Evolutionary conservation across 1,140 invertebrate species (phyloP), one percentile per base, ranked within the genome.

Genomic region (Leptinotarsa defecta): DNA sequence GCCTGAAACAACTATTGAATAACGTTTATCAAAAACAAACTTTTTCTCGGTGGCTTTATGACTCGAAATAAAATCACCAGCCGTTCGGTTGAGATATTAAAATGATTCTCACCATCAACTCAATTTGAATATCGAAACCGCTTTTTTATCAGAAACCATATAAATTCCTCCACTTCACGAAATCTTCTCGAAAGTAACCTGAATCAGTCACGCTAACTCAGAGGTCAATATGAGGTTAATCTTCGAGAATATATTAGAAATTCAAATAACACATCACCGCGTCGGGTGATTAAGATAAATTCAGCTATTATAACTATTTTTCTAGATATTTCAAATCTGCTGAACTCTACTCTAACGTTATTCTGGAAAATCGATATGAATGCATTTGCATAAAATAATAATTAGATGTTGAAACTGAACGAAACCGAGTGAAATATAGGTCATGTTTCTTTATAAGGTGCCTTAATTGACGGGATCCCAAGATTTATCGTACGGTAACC

Each of bases 321-420:
- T 19, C 3, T 15, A 57, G 3, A 57, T 57, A 17, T n/a, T 17
- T 19, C 52, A 17, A 57, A 57, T 57, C 52, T 57, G 52, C 52
- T 6, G n/a, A 57, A 57, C 13, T 15, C 1, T 57, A 0, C 15
- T 57, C 34, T 43, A 43, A 11, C 34, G 34, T 11, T 43, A 43
- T n/a, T 57, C n/a, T 57, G 15, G 52, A 13, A 57, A 57, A 17
- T 57, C 52, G 52, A 57, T 17, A 5, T 13, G 13, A 57, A 17
- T 57, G 52, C 13, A 57, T 57, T 57, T 57, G 13, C 17, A 57
- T 57, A 57, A 57, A 57, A 57, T 57, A 57, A 57, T 57, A 57
- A 57, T 57, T 57, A 57, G 52, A 57, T 57, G 52, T 57, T 57
- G 52, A 13, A 57, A 19, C 4, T n/a, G 52, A 57, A 15, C 17